Evolutionary conservation across 2,797 vertebrate genomes (phyloP), one percentile per base, ranked within the genome.

Genomic region (Hafferia zeledoni): DNA sequence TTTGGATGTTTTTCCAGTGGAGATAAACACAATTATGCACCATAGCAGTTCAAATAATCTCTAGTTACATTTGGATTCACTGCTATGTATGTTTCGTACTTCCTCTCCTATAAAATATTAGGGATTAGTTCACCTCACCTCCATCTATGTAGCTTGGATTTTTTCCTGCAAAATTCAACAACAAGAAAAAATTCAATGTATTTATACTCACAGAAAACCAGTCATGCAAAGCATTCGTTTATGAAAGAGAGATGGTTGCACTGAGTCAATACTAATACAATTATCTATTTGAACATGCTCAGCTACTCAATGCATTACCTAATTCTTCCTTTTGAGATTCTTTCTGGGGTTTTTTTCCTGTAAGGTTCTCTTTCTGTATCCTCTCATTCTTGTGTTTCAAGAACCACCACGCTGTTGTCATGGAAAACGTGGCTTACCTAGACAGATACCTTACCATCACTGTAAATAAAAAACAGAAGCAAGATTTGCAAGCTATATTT

Each of bases 381-480:
- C 67, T 86, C 65, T 94, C 87, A 47, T 41, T 84, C 46, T 68
- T 72, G 44, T 87, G 89, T 93, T 96, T 95, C 81, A 87, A 91
- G 90, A 94, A 79, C 74, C 27, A 88, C 76, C 90, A 83, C 87
- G 52, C 87, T 96, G 94, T 97, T 97, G 97, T 97, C 96, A 97
- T 95, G 95, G 96, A 95, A 97, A 97, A 97, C 39, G 23, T 83
- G 74, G 70, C 80, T 94, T 95, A 89, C 86, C 87, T 83, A 47
- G 79, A 89, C 76, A 89, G 80, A 76, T 94, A 74, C 49, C 67
- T 87, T 84, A 55, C 87, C 70, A 49, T 95, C 87, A 15, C 23
- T 77, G 49, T 46, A 92, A 96, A 93, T 84, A 91, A 95, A 96
- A 91, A 80, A 1, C 49, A 86, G 81, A 85, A 80, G 86, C 64